Evolutionary conservation across 2,888 invertebrate species (phyloP), one percentile per base, ranked within the genome.

Genomic region (Cryptosula pallasiana): DNA sequence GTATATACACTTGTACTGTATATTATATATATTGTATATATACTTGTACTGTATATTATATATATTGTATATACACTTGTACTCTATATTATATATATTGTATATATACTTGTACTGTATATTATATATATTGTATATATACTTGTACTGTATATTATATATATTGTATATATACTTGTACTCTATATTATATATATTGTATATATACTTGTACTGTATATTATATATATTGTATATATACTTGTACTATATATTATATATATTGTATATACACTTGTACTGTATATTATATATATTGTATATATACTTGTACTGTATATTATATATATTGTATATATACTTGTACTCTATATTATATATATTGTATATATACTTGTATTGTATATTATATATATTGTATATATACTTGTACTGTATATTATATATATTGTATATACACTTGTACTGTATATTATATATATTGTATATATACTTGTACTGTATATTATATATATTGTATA

Each of bases 341-440:
- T n/a, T n/a, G n/a, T n/a, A n/a, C 5, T 13, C 45, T 45, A 45
- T 45, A 45, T 45, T 45, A 45, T 71, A 71, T 57, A 36, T 34
- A 54, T 73, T 55, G 1, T 69, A 9, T 27, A 32, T 5, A 29
- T 13, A 45, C 45, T n/a, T n/a, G n/a, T n/a, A n/a, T n/a, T n/a
- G n/a, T 45, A 45, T 45, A 45, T 45, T 45, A 45, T 71, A 71
- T 57, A 36, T 34, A 54, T 73, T 55, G 1, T n/a, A n/a, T 69
- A 9, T 27, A 32, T 5, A 29, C 9, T n/a, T n/a, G 25, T 69
- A 27, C 13, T 23, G 16, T 36, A 69, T 29, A 69, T 16, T 20
- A 45, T 13, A 5, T 45, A 45, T 45, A 45, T 45, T 45, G 20
- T 71, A 71, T 57, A 36, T 34, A 54, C 72, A n/a, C n/a, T n/a